A percentile compares a stretch with the other conserved stretches of the same genome.
Evolutionary conservation across 2,113 vertebrate species (phyloP).

Genomic region (Coracopsis vasa): DNA sequence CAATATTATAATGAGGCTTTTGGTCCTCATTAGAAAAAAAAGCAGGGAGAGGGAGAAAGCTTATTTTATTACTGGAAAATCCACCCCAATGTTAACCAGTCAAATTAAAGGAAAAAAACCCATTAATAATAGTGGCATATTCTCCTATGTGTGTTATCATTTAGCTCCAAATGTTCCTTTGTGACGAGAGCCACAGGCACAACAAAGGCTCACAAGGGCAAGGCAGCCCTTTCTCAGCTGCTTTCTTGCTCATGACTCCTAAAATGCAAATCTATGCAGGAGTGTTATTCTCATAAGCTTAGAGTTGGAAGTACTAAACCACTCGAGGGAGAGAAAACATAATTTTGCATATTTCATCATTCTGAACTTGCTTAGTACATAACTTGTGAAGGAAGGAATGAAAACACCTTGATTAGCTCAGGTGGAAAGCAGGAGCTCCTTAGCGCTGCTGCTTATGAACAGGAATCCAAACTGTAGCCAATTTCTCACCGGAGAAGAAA

Average conservation of each 20-base stretch:
- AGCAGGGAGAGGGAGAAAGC: not conserved
- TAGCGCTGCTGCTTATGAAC: not conserved
- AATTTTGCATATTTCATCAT: conserved; percentile 30
- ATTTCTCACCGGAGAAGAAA: not conserved
- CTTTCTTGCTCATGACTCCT: not conserved
- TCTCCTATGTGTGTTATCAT: not conserved
- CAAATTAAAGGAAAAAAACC: not conserved
- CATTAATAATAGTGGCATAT: not conserved
- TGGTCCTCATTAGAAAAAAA: not conserved
- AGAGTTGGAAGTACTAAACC: not conserved
- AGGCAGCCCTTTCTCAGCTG: not conserved
- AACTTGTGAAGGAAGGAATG: not conserved
- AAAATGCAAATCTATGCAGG: conserved; percentile 17
- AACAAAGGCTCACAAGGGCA: not conserved
- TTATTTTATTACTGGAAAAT: not conserved
- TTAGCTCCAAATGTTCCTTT: not conserved
- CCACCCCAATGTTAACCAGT: not conserved
- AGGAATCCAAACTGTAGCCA: not conserved
- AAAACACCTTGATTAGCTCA: not conserved
- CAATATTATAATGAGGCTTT: not conserved
- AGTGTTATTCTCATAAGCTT: not conserved
- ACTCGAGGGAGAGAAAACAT: not conserved
- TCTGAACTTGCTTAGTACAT: not conserved
- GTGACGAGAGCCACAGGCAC: not conserved
- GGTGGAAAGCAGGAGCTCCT: not conserved